These are phyloP conservation scores for Clarias magur DNA, from an alignment of 2,113 vertebrate genomes.

Conservation along the genomic window DNA sequence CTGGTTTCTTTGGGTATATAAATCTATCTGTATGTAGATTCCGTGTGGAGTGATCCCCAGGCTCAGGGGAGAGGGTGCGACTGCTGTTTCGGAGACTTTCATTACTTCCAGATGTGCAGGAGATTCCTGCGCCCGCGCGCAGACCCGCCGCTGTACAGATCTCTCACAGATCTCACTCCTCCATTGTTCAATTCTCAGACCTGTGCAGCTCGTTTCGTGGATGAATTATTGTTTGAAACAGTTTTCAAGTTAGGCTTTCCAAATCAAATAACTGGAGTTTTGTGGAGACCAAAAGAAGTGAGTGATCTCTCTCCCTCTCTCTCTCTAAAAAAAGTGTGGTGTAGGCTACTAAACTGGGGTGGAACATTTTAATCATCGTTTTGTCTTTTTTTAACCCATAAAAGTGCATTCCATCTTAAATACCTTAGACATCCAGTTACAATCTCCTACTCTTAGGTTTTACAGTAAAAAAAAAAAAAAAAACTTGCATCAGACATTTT, in stretches of 20 bases:
- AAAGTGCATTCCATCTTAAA: neutral
- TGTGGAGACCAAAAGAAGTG: neutral
- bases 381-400: neutral
- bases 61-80: slow-evolving; percentile 75
- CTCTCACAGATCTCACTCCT: neutral
- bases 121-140: slow-evolving; percentile 51
- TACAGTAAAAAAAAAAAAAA: neutral
- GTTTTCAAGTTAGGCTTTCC: neutral
- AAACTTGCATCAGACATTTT: neutral
- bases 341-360: neutral
- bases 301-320: too few species aligned
- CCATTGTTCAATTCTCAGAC: neutral
- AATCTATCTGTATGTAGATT: neutral
- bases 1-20: neutral
- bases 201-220: too few species aligned
- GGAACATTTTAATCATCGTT: neutral
- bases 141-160: slow-evolving; percentile 29
- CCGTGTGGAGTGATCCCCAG: slow-evolving; percentile 48
- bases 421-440: neutral
- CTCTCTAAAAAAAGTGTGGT: neutral
- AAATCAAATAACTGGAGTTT: neutral
- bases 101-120: slow-evolving; percentile 78
- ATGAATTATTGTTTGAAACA: neutral
- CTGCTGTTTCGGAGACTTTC: slow-evolving; percentile 62
- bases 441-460: neutral